Conservation (phyloP, 2,113 vertebrate genomes). For the Gymnogyps californianus region DNA sequence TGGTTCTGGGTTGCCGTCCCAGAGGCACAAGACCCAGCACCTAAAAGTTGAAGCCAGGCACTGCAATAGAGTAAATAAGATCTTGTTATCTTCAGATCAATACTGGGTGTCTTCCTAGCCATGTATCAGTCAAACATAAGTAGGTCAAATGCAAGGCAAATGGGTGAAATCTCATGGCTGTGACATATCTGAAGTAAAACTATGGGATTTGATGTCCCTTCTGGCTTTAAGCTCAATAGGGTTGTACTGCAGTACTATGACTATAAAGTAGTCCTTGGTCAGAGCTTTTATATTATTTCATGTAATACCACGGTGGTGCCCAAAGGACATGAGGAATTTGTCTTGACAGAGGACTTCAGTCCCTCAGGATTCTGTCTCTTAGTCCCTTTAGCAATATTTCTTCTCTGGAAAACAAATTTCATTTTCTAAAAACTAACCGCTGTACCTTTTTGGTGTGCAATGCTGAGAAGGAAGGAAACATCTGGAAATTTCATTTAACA, state of each 20-base stretch:
- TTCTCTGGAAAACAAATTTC: background rate
- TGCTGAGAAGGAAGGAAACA: background rate
- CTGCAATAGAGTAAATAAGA: background rate
- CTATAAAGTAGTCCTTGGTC: background rate
- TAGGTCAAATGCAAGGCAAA: background rate
- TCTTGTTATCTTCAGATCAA: background rate
- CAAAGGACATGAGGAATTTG: background rate
- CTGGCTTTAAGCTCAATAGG: background rate
- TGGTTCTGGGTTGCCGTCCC: background rate
- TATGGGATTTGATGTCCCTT: background rate
- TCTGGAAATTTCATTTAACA: conserved; percentile 46
- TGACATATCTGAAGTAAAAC: background rate
- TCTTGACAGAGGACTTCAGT: background rate
- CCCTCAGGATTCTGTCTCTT: background rate
- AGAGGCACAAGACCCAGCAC: background rate
- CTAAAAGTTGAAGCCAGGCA: background rate
- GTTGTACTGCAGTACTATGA: background rate
- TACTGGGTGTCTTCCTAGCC: too few relatives aligned
- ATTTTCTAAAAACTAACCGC: background rate
- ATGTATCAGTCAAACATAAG: background rate
- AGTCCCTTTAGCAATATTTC: background rate
- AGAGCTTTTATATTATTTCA: background rate
- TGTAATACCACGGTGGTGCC: background rate
- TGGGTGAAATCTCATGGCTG: background rate
- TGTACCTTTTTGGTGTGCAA: background rate